Percentiles rank a stretch among this genome's conserved stretches.
Conservation (phyloP, 2,888 invertebrate genomes). For the Matsumyia berberina region DNA sequence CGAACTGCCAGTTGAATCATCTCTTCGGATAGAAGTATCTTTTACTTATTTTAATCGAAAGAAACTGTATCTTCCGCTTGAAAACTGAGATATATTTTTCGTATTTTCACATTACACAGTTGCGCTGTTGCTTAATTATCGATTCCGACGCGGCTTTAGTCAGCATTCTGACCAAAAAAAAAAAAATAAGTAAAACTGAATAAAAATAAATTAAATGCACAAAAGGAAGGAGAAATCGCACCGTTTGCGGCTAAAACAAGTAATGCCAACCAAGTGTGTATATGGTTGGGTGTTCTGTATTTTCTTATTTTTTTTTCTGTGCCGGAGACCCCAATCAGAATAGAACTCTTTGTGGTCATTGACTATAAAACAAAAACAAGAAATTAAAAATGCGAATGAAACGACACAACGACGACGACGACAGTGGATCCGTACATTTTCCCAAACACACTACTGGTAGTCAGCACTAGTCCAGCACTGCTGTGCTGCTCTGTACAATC, state of each 20-base stretch:
- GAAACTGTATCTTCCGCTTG: constrained; percentile 30
- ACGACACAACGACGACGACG: too few relatives aligned
- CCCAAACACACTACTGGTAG: constrained; percentile 28
- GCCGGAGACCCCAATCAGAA: constrained; percentile 72
- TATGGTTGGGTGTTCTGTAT: constrained; percentile 11
- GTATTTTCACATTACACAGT: constrained; percentile 38
- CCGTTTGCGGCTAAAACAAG: constrained; percentile 53
- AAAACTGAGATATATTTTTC: constrained; percentile 22
- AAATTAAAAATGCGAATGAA: constrained; percentile 52
- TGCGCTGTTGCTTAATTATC: constrained; percentile 37
- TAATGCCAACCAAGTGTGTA: constrained; percentile 35
- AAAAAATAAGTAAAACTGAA: too few relatives aligned
- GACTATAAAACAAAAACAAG: constrained; percentile 59
- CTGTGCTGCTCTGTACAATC: constrained; percentile 23
- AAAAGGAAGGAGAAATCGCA: constrained; percentile 72
- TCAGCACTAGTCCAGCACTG: constrained; percentile 31
- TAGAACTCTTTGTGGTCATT: constrained; percentile 74
- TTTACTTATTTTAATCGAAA: background rate
- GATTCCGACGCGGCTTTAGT: constrained; percentile 44
- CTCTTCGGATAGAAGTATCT: constrained; percentile 19
- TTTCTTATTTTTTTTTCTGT: constrained; percentile 42
- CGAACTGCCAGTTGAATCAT: constrained; percentile 27
- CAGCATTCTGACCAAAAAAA: constrained; percentile 47
- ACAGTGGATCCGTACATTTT: constrained; percentile 32
- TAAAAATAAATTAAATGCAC: constrained; percentile 50